A percentile compares a stretch with the other conserved stretches of the same genome.
Evolutionary conservation across 2,113 vertebrate genomes (phyloP).

Genomic region (Macaca fascicularis): DNA sequence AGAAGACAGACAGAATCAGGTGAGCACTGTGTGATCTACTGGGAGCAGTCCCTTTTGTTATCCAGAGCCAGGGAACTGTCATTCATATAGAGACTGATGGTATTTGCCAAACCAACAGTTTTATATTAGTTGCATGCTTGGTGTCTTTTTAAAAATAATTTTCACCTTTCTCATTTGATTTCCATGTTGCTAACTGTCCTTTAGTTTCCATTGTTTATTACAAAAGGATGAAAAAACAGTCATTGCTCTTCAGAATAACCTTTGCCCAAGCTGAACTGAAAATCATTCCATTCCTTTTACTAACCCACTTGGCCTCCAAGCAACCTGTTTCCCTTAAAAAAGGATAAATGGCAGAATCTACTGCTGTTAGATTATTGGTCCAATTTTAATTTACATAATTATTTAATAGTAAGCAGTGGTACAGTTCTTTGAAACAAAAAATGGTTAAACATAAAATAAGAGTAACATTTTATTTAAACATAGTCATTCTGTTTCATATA

Average conservation of each 20-base stretch:
- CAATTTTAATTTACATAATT: constrained; percentile 41
- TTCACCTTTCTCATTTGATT: constrained; percentile 7
- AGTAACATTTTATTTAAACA: neutral
- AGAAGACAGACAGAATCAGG: constrained; percentile 83
- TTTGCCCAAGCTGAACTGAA: constrained; percentile 37
- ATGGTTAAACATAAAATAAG: neutral
- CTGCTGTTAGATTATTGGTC: neutral
- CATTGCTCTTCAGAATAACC: constrained; percentile 17
- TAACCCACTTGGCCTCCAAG: constrained; percentile 42
- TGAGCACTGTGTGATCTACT: constrained; percentile 76
- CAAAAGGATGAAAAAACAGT: neutral
- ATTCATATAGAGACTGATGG: neutral
- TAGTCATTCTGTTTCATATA: neutral
- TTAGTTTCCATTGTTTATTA: constrained; percentile 15
- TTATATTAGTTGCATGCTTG: neutral
- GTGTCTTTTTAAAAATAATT: neutral
- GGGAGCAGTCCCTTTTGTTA: neutral
- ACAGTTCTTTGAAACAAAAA: constrained; percentile 14
- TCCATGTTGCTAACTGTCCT: neutral
- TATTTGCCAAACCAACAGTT: constrained; percentile 15
- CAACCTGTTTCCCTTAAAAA: constrained; percentile 49
- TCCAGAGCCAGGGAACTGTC: neutral
- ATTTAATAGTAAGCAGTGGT: neutral
- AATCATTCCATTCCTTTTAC: neutral
- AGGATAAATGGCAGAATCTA: neutral